Percentiles rank a stretch among this genome's conserved stretches.
These are phyloP conservation scores for Lasiurus borealis DNA, from an alignment of 2,113 vertebrate genomes.

Conservation along the genomic window DNA sequence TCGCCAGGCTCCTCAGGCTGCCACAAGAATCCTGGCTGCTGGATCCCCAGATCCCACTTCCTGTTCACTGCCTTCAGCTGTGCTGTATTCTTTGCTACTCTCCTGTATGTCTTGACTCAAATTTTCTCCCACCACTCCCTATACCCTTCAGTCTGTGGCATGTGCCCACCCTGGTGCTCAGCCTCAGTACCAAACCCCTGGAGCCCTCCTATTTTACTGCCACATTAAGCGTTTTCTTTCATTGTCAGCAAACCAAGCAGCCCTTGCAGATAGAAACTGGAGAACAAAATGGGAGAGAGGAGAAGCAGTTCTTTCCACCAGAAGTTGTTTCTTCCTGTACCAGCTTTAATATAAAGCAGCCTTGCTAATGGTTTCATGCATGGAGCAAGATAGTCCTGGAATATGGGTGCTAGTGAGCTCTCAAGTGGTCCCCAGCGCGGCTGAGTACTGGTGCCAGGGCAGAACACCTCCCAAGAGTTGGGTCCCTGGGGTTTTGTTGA, in stretches of 20 bases:
- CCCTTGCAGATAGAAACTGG: constrained; percentile 18
- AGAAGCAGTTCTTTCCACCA: background rate
- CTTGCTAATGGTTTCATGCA: background rate
- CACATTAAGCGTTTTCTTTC: background rate
- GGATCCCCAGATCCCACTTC: background rate
- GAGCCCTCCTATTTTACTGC: constrained; percentile 24
- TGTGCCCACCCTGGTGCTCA: background rate
- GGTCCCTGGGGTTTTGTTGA: background rate
- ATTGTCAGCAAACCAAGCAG: constrained; percentile 54
- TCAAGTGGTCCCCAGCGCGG: background rate
- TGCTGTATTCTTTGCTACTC: constrained; percentile 31
- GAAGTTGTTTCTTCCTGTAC: background rate
- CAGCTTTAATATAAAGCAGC: background rate
- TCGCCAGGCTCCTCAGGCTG: background rate
- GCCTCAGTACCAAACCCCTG: background rate
- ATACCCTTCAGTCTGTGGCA: rapidly evolving
- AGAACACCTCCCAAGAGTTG: background rate
- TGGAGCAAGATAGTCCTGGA: background rate
- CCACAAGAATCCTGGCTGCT: background rate
- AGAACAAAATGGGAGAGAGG: background rate
- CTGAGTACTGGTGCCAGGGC: background rate
- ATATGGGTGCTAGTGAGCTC: background rate
- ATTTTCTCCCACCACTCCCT: background rate
- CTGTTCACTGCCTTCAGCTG: background rate
- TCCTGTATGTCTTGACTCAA: background rate